Evolutionary conservation across 2,888 invertebrate species (phyloP).

Genomic region (Patella depressa): DNA sequence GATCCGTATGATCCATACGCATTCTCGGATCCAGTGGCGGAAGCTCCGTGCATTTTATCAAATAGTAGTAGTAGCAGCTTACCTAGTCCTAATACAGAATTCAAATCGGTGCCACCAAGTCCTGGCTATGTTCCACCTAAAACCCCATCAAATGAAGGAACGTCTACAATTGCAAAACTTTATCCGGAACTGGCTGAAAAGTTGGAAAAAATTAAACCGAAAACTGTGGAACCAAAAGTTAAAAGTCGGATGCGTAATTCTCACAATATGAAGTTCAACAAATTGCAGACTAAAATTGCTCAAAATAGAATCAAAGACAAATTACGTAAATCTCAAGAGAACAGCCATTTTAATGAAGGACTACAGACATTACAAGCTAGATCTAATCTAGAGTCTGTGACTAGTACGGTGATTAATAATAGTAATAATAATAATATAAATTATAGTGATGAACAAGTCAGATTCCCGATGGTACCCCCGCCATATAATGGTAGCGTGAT

Average conservation of each 20-base stretch:
- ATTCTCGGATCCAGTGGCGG: slow-evolving; percentile 54
- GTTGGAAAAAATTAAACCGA: slow-evolving; percentile 62
- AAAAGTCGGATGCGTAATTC: slow-evolving; percentile 61
- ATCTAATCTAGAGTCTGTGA: background rate
- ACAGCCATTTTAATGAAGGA: slow-evolving; percentile 41
- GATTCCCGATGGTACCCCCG: background rate
- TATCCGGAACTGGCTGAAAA: slow-evolving; percentile 69
- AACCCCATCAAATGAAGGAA: slow-evolving; percentile 35
- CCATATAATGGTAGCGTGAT: slow-evolving; percentile 10
- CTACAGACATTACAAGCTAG: slow-evolving; percentile 41
- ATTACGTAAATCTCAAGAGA: slow-evolving; percentile 42
- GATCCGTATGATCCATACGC: slow-evolving; percentile 66
- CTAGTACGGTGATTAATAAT: background rate
- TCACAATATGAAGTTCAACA: slow-evolving; percentile 66
- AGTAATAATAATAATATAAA: background rate
- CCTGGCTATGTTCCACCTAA: background rate
- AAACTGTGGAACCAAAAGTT: slow-evolving; percentile 42
- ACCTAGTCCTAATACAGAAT: slow-evolving; percentile 13
- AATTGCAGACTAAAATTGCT: slow-evolving; percentile 71
- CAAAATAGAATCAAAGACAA: slow-evolving; percentile 71
- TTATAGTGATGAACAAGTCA: too few relatives aligned
- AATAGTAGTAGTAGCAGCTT: slow-evolving; percentile 29
- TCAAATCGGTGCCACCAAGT: slow-evolving; percentile 13
- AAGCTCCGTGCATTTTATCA: slow-evolving; percentile 33
- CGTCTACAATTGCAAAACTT: slow-evolving; percentile 62